phyloP scores from a whole-genome alignment of 2,888 invertebrate species.

The Coenonympha arcania region DNA sequence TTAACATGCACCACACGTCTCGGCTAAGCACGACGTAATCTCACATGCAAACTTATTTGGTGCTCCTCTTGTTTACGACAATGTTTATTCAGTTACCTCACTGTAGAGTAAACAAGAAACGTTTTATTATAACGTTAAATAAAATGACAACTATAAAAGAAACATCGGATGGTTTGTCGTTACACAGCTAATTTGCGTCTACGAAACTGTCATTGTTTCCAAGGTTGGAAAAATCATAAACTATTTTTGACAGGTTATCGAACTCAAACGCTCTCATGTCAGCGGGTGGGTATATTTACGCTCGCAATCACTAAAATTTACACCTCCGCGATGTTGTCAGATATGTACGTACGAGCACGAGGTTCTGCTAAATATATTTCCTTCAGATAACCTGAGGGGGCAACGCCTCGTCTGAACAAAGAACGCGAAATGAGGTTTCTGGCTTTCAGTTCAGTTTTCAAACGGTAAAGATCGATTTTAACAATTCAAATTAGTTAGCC shows the following conservation, averaged over 20 bases:
- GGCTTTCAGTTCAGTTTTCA: slow-evolving; percentile 46
- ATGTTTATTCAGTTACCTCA: no score
- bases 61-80: no score
- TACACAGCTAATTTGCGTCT: slow-evolving; percentile 1
- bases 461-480: slow-evolving; percentile 39
- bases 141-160: background rate
- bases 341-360: slow-evolving; percentile 37
- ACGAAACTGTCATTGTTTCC: slow-evolving; percentile 3
- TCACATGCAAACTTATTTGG: slow-evolving; percentile 7
- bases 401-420: slow-evolving; percentile 50
- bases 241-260: slow-evolving; percentile 45
- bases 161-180: background rate
- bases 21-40: slow-evolving; percentile 24
- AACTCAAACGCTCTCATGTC: slow-evolving; percentile 46
- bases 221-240: slow-evolving; percentile 27
- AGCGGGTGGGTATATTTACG: slow-evolving; percentile 50
- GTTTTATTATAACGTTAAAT: background rate
- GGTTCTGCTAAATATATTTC: slow-evolving; percentile 53
- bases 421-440: slow-evolving; percentile 50
- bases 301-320: slow-evolving; percentile 59
- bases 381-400: slow-evolving; percentile 50
- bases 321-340: slow-evolving; percentile 48
- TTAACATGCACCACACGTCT: slow-evolving; percentile 23
- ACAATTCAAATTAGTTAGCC: slow-evolving; percentile 41
- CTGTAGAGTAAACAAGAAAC: background rate